Conservation (phyloP, 2,888 invertebrate species). For the Lottia scabra region DNA sequence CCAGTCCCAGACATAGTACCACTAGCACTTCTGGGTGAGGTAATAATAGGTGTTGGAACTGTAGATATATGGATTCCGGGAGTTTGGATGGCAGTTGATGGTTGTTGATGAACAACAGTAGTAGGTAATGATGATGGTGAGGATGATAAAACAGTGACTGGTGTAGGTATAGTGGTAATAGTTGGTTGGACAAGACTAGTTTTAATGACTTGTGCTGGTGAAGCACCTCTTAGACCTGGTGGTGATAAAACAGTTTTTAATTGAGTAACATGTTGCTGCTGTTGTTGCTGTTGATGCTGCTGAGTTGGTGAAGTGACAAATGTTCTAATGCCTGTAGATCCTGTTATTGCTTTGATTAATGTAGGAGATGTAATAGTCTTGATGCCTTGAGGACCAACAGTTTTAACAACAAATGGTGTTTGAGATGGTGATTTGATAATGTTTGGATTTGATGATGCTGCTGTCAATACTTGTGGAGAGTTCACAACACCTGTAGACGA, state of each 20-base stretch:
- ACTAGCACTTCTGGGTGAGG: conserved; percentile 2
- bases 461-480: conserved; percentile 1
- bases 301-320: conserved; percentile 13
- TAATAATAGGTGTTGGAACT: neutral
- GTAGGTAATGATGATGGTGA: conserved; percentile 26
- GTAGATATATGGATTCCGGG: conserved; percentile 3
- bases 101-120: conserved; percentile 24
- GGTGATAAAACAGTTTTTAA: neutral
- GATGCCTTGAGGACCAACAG: conserved; percentile 20
- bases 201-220: conserved; percentile 64
- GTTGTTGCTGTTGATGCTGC: conserved; percentile 8
- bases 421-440: conserved; percentile 1
- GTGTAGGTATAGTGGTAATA: conserved; percentile 44
- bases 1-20: conserved; percentile 19
- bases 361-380: conserved; percentile 17
- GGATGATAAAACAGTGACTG: conserved; percentile 27
- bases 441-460: neutral
- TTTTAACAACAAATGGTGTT: neutral
- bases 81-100: conserved; percentile 10
- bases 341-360: conserved; percentile 5
- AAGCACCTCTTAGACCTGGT: conserved; percentile 30
- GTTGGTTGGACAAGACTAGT: conserved; percentile 38
- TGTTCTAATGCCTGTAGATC: conserved; percentile 2
- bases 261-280: neutral
- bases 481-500: neutral